Conservation (phyloP, 1,140 invertebrate genomes). For the Brachionus rubens region DNA sequence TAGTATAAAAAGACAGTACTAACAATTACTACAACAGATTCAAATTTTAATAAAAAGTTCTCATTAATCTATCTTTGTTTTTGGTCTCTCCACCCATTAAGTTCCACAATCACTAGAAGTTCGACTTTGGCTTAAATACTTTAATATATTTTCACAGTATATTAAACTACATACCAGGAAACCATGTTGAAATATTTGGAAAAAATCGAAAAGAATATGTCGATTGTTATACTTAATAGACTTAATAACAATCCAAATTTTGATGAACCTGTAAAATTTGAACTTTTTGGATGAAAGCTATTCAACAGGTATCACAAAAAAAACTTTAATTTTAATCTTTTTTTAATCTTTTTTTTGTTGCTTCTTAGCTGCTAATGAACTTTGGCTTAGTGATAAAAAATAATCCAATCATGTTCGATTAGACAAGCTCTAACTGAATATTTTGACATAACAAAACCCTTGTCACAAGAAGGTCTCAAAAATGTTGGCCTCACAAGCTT, state of each 20-base stretch:
- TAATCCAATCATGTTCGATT: slow-evolving; percentile 74
- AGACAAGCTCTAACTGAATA: slow-evolving; percentile 75
- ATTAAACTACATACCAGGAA: slow-evolving; percentile 74
- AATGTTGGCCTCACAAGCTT: slow-evolving; percentile 75
- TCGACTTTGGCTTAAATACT: too few relatives aligned
- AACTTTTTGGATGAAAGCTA: slow-evolving; percentile 81
- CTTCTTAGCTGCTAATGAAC: slow-evolving; percentile 66
- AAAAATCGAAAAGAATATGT: slow-evolving; percentile 76
- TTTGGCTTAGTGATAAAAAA: slow-evolving; percentile 79
- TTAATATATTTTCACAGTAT: too few relatives aligned
- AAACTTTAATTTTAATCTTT: background rate
- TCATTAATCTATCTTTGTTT: too few relatives aligned
- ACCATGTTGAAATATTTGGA: slow-evolving; percentile 86
- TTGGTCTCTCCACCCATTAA: too few relatives aligned
- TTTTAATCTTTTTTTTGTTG: background rate
- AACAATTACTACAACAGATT: too few relatives aligned
- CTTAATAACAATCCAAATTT: slow-evolving; percentile 68
- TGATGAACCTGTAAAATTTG: slow-evolving; percentile 74
- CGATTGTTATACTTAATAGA: slow-evolving; percentile 70
- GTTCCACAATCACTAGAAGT: too few relatives aligned
- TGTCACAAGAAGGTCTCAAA: slow-evolving; percentile 78
- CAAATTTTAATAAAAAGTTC: too few relatives aligned
- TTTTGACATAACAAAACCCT: slow-evolving; percentile 86
- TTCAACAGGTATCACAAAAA: slow-evolving; percentile 54
- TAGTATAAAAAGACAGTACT: too few relatives aligned